phyloP scores from a whole-genome alignment of 2,888 invertebrate species.

The Diloba caeruleocephala region DNA sequence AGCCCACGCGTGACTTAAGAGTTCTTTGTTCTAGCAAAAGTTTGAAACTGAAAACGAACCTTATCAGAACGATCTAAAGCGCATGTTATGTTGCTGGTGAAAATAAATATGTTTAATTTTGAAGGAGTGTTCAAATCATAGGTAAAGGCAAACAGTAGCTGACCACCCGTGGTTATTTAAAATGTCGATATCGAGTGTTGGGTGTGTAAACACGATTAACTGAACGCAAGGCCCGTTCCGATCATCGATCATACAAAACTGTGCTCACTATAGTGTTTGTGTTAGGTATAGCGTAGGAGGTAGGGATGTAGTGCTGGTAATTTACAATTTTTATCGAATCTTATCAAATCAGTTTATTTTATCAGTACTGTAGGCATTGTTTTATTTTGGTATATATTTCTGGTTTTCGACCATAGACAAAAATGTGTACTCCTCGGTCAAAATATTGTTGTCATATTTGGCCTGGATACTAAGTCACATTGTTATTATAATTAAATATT shows the following conservation, averaged over 20 bases:
- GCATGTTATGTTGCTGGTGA: slow-evolving; percentile 1
- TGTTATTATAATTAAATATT: no score
- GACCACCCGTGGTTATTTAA: slow-evolving; percentile 81
- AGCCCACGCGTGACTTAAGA: slow-evolving; percentile 61
- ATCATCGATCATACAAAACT: slow-evolving; percentile 78
- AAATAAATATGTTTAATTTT: slow-evolving; percentile 56
- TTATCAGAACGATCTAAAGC: slow-evolving; percentile 14
- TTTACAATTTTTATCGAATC: no score
- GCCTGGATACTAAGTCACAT: no score
- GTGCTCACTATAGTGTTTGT: slow-evolving; percentile 69
- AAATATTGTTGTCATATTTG: no score
- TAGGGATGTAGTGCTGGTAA: no score
- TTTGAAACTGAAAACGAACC: slow-evolving; percentile 28
- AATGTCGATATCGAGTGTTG: slow-evolving; percentile 78
- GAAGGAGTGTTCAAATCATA: slow-evolving; percentile 72
- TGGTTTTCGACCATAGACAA: no score
- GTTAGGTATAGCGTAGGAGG: slow-evolving; percentile 61
- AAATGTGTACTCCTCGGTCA: no score
- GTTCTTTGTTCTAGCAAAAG: slow-evolving; percentile 46
- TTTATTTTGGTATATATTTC: no score
- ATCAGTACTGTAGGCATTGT: no score
- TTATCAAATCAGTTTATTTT: no score
- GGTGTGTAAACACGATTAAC: slow-evolving; percentile 83
- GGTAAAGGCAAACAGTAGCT: slow-evolving; percentile 83
- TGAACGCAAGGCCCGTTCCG: slow-evolving; percentile 67